These are phyloP conservation scores for Aeoliscus strigatus DNA, from an alignment of 2,797 vertebrate species.

Conservation along the genomic window DNA sequence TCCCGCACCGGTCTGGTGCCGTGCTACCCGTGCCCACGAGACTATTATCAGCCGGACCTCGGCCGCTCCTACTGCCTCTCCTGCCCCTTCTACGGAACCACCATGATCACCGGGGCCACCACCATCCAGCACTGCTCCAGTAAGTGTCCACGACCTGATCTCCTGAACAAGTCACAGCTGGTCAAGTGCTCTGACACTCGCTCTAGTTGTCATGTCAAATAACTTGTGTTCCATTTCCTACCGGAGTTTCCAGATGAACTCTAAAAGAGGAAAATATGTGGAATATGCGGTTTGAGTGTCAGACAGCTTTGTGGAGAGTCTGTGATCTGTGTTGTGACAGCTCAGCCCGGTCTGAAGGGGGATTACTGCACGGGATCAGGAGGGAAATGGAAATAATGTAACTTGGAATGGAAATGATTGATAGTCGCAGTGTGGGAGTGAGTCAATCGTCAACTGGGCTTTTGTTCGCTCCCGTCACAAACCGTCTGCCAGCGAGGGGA, in stretches of 20 bases:
- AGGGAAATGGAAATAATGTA: slow-evolving; percentile 49
- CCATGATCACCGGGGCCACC: slow-evolving; percentile 82
- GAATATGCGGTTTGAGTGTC: neutral
- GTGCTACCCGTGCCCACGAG: slow-evolving; percentile 91
- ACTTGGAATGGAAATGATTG: slow-evolving; percentile 55
- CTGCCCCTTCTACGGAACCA: slow-evolving; percentile 96
- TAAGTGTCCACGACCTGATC: too few relatives aligned
- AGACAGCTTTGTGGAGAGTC: slow-evolving; percentile 13
- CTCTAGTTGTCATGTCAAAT: slow-evolving; percentile 3
- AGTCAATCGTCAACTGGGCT: too few relatives aligned
- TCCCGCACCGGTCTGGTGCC: slow-evolving; percentile 91
- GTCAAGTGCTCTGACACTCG: too few relatives aligned
- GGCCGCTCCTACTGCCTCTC: slow-evolving; percentile 95
- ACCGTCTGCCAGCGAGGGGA: slow-evolving; percentile 44
- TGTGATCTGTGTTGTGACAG: slow-evolving; percentile 31
- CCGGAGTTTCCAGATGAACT: slow-evolving; percentile 11
- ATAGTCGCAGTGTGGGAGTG: slow-evolving; percentile 40
- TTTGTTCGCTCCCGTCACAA: slow-evolving; percentile 37
- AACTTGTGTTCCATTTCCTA: slow-evolving; percentile 18
- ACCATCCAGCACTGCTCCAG: slow-evolving; percentile 95
- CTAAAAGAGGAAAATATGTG: slow-evolving; percentile 7
- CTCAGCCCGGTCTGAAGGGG: slow-evolving; percentile 44
- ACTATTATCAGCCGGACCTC: slow-evolving; percentile 92
- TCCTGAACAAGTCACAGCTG: too few relatives aligned
- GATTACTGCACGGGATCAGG: slow-evolving; percentile 29